Base-by-base conservation (phyloP, 2,797 vertebrate genomes). In the Smutsia temminckii region DNA sequence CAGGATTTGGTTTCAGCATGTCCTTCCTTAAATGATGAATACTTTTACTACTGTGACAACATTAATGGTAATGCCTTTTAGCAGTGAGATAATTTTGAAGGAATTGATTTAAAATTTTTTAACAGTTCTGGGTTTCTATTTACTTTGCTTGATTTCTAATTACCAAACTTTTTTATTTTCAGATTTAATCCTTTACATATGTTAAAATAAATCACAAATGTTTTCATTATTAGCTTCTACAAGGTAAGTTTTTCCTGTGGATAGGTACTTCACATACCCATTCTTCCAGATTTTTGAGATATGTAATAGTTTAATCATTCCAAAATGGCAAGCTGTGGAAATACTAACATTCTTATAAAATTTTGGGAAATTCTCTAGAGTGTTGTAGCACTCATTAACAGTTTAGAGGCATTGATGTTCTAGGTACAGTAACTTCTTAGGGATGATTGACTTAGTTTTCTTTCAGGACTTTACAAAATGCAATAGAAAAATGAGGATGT, bases 21-120 rank as follows among this genome's bases (percentile, higher is more conserved):
- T 95, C 99, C 99, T 89, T 99, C 99, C 93, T 99, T 99, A 80
- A 99, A 99, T 20, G 99, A 99, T 72, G 99, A 99, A 98, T 99
- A 99, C 98, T 99, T 99, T 98, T 99, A 99, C 99, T 99, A 99
- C 99, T 99, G 99, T 98, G 99, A 99, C 99, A 99, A 99, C 99
- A 99, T 99, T 97, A 99, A 99, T 96, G 99, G 99, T 99, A 99
- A 99, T 97, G 98, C 97, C 93, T 97, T 97, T 97, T 79, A 64
- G 49, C 81, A 94, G 1, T 59, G 87, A 77, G 83, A 37, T 93
- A 9, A 57, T 69, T 91, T 93, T 87, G 71, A 90, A 90, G 85
- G 74, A 79, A 59, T 66, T 96, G 37, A 90, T 78, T 85, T 93
- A 40, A 46, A 75, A 66, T 10, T 18, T 80, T 85, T 78, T 94